Conservation (phyloP, 2,888 invertebrate genomes). For the Drosophila lutescens region DNA sequence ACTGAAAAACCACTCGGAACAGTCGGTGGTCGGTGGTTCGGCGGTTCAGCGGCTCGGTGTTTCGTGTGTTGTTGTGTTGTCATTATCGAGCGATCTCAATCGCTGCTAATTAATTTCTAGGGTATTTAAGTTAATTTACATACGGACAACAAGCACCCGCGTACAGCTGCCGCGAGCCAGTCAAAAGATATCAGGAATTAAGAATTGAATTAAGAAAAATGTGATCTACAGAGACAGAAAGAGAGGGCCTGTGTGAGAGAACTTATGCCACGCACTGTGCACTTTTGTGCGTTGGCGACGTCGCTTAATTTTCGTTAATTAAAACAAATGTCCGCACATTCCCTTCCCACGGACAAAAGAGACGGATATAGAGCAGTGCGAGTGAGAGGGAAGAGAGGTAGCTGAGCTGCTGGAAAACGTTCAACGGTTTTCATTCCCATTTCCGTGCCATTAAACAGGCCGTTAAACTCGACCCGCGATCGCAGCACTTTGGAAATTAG, state of each 20-base stretch:
- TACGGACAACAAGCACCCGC: conserved; percentile 71
- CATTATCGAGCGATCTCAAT: conserved; percentile 77
- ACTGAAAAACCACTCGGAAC: conserved; percentile 50
- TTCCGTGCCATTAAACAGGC: conserved; percentile 74
- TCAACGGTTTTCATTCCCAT: conserved; percentile 63
- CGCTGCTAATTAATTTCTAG: conserved; percentile 81
- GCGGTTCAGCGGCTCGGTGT: conserved; percentile 6
- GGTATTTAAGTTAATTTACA: conserved; percentile 79
- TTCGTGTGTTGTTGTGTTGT: conserved; percentile 51
- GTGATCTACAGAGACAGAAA: no score
- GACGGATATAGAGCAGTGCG: background rate
- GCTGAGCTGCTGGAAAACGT: conserved; percentile 40
- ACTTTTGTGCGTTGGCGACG: conserved; percentile 31
- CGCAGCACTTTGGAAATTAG: conserved; percentile 32
- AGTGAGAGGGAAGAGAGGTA: conserved; percentile 17
- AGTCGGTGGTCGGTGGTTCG: conserved; percentile 61
- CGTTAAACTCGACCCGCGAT: conserved; percentile 10
- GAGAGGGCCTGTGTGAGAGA: conserved; percentile 6
- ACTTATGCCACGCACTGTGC: conserved; percentile 28
- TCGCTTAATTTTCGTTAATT: conserved; percentile 74
- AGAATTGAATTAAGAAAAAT: background rate
- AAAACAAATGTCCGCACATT: conserved; percentile 64
- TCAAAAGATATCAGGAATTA: background rate
- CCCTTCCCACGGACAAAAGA: conserved; percentile 9
- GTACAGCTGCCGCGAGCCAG: conserved; percentile 45